Evolutionary conservation across 1,140 invertebrate species (phyloP).

Genomic region (Diachasma alloeum): DNA sequence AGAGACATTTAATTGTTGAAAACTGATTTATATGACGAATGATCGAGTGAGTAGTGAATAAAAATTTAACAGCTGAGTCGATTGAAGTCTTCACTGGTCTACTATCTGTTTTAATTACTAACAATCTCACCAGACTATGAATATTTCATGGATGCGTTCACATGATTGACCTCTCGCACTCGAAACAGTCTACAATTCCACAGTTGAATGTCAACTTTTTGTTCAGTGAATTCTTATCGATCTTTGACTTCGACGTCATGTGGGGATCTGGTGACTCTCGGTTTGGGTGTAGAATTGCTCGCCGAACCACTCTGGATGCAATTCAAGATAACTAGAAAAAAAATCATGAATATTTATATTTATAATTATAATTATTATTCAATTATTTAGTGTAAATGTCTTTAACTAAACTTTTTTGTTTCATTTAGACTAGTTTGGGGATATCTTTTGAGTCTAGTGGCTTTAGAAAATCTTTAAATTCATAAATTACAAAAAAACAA

Average conservation of each 20-base stretch:
- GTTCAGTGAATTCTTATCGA: background rate
- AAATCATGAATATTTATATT: background rate
- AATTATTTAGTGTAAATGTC: too few relatives aligned
- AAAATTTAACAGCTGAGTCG: background rate
- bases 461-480: too few relatives aligned
- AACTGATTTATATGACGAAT: background rate
- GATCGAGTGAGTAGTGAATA: background rate
- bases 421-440: too few relatives aligned
- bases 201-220: background rate
- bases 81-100: background rate
- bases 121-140: background rate
- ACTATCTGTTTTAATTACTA: background rate
- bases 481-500: too few relatives aligned
- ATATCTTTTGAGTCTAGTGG: too few relatives aligned
- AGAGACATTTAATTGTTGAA: background rate
- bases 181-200: background rate
- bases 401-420: too few relatives aligned
- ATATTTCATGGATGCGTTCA: background rate
- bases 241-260: conserved; percentile 7
- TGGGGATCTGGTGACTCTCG: conserved; percentile 31
- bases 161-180: background rate
- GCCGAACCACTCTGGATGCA: conserved; percentile 74
- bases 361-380: too few relatives aligned
- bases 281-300: conserved; percentile 68
- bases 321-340: conserved; percentile 70